Evolutionary conservation across 2,888 invertebrate genomes (phyloP).

Genomic region (Ischnus inquisitorius): DNA sequence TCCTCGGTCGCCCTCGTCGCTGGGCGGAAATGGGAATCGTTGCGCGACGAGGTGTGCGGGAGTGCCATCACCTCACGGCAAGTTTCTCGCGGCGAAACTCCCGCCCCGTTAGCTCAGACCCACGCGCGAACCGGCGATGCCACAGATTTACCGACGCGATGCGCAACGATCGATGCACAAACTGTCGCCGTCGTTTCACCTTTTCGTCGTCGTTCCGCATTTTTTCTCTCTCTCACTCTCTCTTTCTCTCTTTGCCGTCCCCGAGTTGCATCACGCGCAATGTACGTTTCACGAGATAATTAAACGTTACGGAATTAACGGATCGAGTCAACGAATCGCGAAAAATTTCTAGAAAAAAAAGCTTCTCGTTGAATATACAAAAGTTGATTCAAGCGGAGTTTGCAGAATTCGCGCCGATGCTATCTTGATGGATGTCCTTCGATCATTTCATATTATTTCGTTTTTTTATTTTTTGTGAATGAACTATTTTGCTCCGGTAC

Average conservation of each 20-base stretch:
- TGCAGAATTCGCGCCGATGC: neutral
- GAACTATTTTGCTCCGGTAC: neutral
- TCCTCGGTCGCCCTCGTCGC: slow-evolving; percentile 51
- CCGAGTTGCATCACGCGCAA: no score
- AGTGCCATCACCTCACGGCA: slow-evolving; percentile 28
- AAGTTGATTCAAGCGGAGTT: neutral
- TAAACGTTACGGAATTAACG: slow-evolving; percentile 1
- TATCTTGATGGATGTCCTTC: neutral
- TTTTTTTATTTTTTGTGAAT: neutral
- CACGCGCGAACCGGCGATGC: neutral
- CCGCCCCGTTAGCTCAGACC: neutral
- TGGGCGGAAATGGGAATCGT: slow-evolving; percentile 46
- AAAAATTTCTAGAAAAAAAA: neutral
- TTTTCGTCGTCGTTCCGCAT: neutral
- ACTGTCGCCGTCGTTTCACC: slow-evolving; percentile 4
- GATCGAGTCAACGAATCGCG: neutral
- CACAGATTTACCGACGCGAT: slow-evolving; percentile 31
- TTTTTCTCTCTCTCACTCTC: neutral
- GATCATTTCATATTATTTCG: no score
- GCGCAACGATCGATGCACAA: slow-evolving; percentile 17
- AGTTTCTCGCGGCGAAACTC: slow-evolving; percentile 11
- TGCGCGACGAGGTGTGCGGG: slow-evolving; percentile 45
- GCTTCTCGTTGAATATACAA: neutral
- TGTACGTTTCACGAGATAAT: neutral
- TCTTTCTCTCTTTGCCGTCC: no score